Conservation (phyloP, 2,888 invertebrate genomes). For the Oithona nana region DNA sequence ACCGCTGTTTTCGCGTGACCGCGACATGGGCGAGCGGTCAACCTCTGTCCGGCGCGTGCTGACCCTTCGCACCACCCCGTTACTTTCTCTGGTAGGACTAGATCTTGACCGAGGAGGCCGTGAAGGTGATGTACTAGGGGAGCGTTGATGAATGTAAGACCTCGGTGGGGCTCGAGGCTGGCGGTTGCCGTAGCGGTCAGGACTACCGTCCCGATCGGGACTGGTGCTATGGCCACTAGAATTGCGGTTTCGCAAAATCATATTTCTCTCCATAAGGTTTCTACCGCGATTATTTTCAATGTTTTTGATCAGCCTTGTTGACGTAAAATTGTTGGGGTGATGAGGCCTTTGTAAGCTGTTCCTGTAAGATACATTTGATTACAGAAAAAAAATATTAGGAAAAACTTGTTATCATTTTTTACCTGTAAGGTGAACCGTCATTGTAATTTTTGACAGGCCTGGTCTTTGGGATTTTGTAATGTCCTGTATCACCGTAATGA, state of each 20-base stretch:
- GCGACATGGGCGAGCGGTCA: not conserved
- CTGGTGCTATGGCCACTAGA: conserved; percentile 13
- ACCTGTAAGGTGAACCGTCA: too few species aligned
- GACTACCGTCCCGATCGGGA: conserved; percentile 9
- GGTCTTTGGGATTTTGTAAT: conserved; percentile 16
- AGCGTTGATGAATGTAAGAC: not conserved
- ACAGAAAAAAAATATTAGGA: too few species aligned
- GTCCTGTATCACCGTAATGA: conserved; percentile 1
- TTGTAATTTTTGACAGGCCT: too few species aligned
- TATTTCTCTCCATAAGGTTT: too few species aligned
- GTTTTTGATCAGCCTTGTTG: conserved; percentile 10
- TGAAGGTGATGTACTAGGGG: conserved; percentile 15
- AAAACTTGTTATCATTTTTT: too few species aligned
- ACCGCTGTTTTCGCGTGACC: not conserved
- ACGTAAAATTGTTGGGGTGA: not conserved
- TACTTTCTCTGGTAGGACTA: conserved; percentile 4
- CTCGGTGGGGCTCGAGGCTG: not conserved
- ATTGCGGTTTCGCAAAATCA: not conserved
- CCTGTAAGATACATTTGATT: too few species aligned
- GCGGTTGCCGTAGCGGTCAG: not conserved
- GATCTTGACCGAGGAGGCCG: conserved; percentile 12
- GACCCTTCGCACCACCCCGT: not conserved
- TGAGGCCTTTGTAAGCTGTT: not conserved
- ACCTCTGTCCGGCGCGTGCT: not conserved
- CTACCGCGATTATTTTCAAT: not conserved